Base-by-base conservation (phyloP, 1,140 invertebrate species). In the Chymomyza costata region DNA sequence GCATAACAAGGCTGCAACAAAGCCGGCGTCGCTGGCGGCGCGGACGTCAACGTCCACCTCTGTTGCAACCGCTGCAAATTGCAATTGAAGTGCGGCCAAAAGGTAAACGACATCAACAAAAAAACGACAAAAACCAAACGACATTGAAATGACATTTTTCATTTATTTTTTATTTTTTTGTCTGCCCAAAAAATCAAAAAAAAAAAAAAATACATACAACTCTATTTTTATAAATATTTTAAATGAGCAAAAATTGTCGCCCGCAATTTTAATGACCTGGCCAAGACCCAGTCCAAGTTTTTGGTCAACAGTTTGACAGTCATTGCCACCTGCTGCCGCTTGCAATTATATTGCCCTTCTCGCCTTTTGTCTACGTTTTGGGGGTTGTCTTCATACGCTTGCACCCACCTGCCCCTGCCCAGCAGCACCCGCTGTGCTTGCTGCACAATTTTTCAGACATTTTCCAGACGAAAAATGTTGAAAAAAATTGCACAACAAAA, bases 91-190 rank as follows among this genome's bases (percentile, higher is more conserved):
- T 76, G 70, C 70, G 78, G 66, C 70, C 70, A 80, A 78, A 78
- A 78, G 73, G 73, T 78, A 78, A 78, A 78, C 73, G 73, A 78
- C 73, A 80, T 73, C 67, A 80, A 73, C 71, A 63, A 18, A 48
- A 38, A 34, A 38, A 17, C 34, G 25, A 31, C 19, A 55, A 76
- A 80, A 60, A 63, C 63, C 59, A 66, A 78, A 67, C 71, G 71
- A 78, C 71, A 78, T 80, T 80, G 73, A 80, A 80, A 80, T 80
- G 73, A 80, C 73, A 80, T 80, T 80, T 80, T 80, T 80, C 71
- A 78, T 78, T 76, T 66, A 63, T 68, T 71, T 78, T 64, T 51
- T 41, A 37, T 35, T 41, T 48, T 48, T 28, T 30, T 31, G 15
- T 32, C 25, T 40, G 6, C 32, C 37, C n/a, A n/a, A n/a, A n/a